Evolutionary conservation across 2,888 invertebrate genomes (phyloP).

Genomic region (Ormyrus rosae): DNA sequence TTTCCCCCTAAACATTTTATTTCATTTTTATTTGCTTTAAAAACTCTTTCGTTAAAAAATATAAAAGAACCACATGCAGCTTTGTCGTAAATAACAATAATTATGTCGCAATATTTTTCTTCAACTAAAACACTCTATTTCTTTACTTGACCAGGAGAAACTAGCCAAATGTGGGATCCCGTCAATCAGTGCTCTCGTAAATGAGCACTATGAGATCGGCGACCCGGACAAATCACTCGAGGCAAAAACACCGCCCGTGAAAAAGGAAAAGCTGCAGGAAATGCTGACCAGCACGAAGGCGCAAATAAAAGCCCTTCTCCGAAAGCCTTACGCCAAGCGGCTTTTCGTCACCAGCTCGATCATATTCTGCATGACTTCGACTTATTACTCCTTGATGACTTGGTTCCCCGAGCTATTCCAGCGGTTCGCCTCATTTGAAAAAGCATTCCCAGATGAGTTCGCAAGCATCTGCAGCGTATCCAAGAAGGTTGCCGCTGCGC

Average conservation of each 20-base stretch:
- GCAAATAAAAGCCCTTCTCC: constrained; percentile 85
- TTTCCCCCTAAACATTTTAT: too few relatives aligned
- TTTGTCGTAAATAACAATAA: too few relatives aligned
- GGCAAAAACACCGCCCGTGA: neutral
- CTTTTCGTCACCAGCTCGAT: constrained; percentile 86
- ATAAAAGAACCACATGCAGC: too few relatives aligned
- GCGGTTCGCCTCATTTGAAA: constrained; percentile 86
- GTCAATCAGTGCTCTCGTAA: constrained; percentile 41
- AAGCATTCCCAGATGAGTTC: constrained; percentile 80
- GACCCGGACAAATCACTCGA: neutral
- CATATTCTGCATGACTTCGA: constrained; percentile 88
- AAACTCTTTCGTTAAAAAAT: too few relatives aligned
- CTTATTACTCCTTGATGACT: constrained; percentile 92
- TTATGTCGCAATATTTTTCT: too few relatives aligned
- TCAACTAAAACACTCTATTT: too few relatives aligned
- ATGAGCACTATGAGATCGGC: neutral
- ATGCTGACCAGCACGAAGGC: constrained; percentile 69
- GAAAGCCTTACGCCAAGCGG: constrained; percentile 83
- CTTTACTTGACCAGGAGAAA: constrained; percentile 23
- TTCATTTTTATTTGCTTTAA: too few relatives aligned
- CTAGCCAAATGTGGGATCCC: constrained; percentile 4
- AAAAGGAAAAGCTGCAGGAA: constrained; percentile 27
- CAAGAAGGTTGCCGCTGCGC: neutral
- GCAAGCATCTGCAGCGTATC: constrained; percentile 87
- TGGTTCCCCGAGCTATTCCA: constrained; percentile 93